Base-by-base conservation (phyloP, 2,797 vertebrate species). In the Fistularia commersonii region DNA sequence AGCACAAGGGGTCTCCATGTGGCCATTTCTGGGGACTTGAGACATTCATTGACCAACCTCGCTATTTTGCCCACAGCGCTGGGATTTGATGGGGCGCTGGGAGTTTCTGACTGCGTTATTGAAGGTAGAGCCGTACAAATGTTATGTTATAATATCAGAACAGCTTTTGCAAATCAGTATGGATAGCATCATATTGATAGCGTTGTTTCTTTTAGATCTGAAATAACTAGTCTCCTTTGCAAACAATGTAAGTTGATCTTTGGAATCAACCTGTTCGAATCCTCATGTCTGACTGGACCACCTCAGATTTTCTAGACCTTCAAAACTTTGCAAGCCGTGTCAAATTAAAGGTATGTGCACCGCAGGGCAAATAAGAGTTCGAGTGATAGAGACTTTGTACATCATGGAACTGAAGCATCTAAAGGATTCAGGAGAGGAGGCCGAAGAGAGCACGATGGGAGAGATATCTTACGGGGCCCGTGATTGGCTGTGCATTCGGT, bases 291-390 rank as follows among this genome's bases (percentile, higher is more conserved):
- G 23, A 23, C 23, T 2, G 23, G 23, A 23, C 23, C 23, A 23
- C 4, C 23, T 23, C 23, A 23, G 4, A 23, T 23, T 23, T 23
- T 23, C 23, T 23, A 23, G 8, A 13, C 42, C 31, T 13, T 13
- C 1, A 42, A 14, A 13, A 42, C n/a, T 8, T 13, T 42, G 7
- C 8, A 14, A 44, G n/a, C 39, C n/a, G 11, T 32, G 6, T 15
- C 1, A 1, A 45, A 32, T 8, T 7, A 15, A 8, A 3, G 14
- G 32, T 51, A 9, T 43, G 1, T 59, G 39, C 51, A 45, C 38
- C 74, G 32, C 78, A 94, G 93, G 92, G 52, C 77, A 83, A 54
- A 47, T 96, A 61, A 87, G 36, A 32, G 70, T 94, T 34, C 69
- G 68, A 35, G 73, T 88, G 32, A 80, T 87, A 62, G 69, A 80